A percentile compares a stretch with the other conserved stretches of the same genome.
Conservation (phyloP, 1,140 invertebrate species). For the Calliphora vicina region DNA sequence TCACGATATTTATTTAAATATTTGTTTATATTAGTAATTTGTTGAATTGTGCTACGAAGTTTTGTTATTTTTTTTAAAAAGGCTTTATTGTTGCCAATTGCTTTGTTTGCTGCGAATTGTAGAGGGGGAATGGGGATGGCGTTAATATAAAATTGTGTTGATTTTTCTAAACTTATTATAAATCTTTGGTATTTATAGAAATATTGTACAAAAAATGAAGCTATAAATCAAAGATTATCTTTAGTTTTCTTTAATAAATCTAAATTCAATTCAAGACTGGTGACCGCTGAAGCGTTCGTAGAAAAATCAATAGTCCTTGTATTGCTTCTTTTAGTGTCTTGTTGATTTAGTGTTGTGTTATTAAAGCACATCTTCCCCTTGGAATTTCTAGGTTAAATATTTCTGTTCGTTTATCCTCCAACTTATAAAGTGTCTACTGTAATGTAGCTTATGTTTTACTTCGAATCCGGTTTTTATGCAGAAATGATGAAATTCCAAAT, state of each 20-base stretch:
- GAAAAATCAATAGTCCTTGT: slow-evolving; percentile 33
- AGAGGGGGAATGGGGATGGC: not conserved
- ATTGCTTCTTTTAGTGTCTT: slow-evolving; percentile 17
- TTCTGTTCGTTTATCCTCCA: not conserved
- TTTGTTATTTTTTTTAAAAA: not conserved
- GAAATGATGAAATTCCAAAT: slow-evolving; percentile 20
- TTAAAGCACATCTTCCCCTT: slow-evolving; percentile 28
- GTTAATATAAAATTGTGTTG: not conserved
- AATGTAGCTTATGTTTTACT: not conserved
- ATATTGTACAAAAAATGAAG: not conserved
- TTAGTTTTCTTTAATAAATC: slow-evolving; percentile 16
- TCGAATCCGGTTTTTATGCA: not conserved
- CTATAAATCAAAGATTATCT: slow-evolving; percentile 34
- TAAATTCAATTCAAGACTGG: slow-evolving; percentile 12
- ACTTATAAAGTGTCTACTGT: not conserved
- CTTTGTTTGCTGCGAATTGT: not conserved
- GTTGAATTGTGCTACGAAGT: not conserved
- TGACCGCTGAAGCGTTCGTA: not conserved
- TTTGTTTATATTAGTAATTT: not conserved
- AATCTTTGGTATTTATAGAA: slow-evolving; percentile 31
- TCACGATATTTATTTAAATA: too few relatives aligned
- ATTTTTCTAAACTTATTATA: not conserved
- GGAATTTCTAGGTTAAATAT: not conserved
- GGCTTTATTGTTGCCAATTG: too few relatives aligned
- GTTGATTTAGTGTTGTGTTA: slow-evolving; percentile 18